phyloP scores from a whole-genome alignment of 2,797 vertebrate species.

The Valencia hispanica region DNA sequence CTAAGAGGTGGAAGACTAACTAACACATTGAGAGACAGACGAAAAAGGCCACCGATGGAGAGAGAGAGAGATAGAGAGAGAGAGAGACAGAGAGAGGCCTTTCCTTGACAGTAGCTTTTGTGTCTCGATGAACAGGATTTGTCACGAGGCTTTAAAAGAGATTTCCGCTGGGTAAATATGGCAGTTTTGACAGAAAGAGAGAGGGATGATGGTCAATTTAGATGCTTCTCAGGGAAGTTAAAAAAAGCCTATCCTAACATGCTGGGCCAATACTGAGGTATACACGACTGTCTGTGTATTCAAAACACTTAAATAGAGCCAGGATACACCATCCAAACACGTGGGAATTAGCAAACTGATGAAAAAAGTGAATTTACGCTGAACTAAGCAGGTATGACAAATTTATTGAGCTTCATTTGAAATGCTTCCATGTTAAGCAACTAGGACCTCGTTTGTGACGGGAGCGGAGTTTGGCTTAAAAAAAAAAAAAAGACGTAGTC shows the following conservation, averaged over 20 bases:
- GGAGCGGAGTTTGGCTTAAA: constrained; percentile 67
- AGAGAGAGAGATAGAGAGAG: constrained; percentile 33
- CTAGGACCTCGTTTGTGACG: constrained; percentile 65
- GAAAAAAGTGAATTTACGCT: constrained; percentile 70
- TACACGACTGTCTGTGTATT: constrained; percentile 64
- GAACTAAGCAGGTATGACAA: constrained; percentile 81
- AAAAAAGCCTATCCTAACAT: constrained; percentile 50
- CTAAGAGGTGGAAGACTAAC: constrained; percentile 81
- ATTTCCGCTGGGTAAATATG: constrained; percentile 81
- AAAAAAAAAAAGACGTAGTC: constrained; percentile 42
- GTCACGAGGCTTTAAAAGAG: constrained; percentile 82
- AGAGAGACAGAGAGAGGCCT: constrained; percentile 66
- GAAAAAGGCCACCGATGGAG: constrained; percentile 48
- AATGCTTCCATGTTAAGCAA: constrained; percentile 75
- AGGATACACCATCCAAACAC: constrained; percentile 67
- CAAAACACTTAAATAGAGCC: constrained; percentile 72
- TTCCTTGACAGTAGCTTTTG: constrained; percentile 81
- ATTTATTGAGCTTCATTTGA: constrained; percentile 78
- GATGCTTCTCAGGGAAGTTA: constrained; percentile 64
- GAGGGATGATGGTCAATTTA: constrained; percentile 78
- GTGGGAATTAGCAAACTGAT: constrained; percentile 80
- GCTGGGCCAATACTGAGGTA: constrained; percentile 51
- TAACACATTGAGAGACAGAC: constrained; percentile 69
- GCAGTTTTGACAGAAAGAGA: constrained; percentile 78
- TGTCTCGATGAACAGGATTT: constrained; percentile 82